Conservation (phyloP, 37 sponge, comb jelly and placozoan species). For the Hormiphora californensis region DNA sequence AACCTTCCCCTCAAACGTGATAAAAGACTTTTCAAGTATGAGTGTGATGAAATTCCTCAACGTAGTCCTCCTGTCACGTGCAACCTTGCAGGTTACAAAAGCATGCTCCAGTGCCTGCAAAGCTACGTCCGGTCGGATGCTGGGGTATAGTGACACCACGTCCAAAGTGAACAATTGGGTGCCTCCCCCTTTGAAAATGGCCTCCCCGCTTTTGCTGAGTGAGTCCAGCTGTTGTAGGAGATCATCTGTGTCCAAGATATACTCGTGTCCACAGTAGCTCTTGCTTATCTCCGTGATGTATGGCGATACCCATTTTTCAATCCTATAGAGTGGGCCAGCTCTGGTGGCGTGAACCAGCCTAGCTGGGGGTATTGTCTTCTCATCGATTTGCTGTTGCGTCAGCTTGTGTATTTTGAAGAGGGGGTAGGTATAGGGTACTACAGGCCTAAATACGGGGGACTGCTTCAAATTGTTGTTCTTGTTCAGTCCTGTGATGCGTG, state of each 20-base stretch:
- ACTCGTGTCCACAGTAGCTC: slow-evolving; percentile 5
- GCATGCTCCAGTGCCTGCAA: not conserved
- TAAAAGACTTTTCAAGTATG: not conserved
- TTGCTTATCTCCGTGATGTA: not conserved
- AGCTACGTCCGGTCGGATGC: not conserved
- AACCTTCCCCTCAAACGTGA: not conserved
- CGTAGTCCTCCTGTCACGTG: not conserved
- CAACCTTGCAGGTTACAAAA: not conserved
- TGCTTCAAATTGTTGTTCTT: not conserved
- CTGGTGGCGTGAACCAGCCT: not conserved
- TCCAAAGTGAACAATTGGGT: not conserved
- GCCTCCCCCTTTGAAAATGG: no score
- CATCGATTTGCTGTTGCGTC: not conserved
- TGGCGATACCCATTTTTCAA: not conserved
- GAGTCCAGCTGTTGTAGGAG: no score
- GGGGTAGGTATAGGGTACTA: not conserved
- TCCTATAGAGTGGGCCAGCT: not conserved
- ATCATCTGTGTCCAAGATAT: not conserved
- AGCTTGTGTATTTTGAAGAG: slow-evolving; percentile 1
- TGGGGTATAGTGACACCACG: not conserved
- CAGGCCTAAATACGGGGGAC: not conserved
- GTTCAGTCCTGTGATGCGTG: not conserved
- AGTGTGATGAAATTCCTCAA: not conserved
- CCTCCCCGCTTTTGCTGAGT: no score
- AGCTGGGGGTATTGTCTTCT: not conserved